Percentiles rank a stretch among this genome's conserved stretches.
Conservation (phyloP, 2,888 invertebrate species). For the Nemotelus pantherinus region DNA sequence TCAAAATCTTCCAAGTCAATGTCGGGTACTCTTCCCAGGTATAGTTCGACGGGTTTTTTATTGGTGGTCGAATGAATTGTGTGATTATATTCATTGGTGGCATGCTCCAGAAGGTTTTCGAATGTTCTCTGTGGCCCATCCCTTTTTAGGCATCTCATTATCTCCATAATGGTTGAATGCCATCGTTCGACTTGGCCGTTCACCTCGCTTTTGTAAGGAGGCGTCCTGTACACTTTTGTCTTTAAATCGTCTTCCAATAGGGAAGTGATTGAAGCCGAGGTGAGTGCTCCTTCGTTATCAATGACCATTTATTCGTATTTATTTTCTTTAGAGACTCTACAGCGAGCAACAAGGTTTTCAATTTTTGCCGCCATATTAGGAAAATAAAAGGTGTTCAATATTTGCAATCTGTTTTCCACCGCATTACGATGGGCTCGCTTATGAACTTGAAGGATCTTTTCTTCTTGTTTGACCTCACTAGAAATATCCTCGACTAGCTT, state of each 20-base stretch:
- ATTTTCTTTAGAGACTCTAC: too few relatives aligned
- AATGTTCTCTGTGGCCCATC: background rate
- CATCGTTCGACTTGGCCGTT: too few relatives aligned
- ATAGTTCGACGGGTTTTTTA: background rate
- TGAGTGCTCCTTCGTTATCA: slow-evolving; percentile 49
- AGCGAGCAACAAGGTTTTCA: too few relatives aligned
- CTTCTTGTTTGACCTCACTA: slow-evolving; percentile 35
- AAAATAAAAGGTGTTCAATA: too few relatives aligned
- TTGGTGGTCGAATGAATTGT: background rate
- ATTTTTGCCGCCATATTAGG: too few relatives aligned
- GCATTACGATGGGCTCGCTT: too few relatives aligned
- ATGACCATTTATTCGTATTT: slow-evolving; percentile 41
- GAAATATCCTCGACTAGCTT: slow-evolving; percentile 42
- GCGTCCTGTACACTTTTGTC: too few relatives aligned
- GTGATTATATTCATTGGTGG: background rate
- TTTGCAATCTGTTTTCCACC: too few relatives aligned
- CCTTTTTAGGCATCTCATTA: too few relatives aligned
- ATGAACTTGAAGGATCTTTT: slow-evolving; percentile 32
- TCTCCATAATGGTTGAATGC: too few relatives aligned
- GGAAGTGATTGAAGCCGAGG: background rate
- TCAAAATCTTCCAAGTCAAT: background rate
- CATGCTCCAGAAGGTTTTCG: background rate
- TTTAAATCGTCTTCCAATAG: too few relatives aligned
- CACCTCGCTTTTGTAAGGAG: too few relatives aligned
- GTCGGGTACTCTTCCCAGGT: background rate